These are phyloP conservation scores for Smutsia temminckii DNA, from an alignment of 2,797 vertebrate genomes.

Conservation along the genomic window DNA sequence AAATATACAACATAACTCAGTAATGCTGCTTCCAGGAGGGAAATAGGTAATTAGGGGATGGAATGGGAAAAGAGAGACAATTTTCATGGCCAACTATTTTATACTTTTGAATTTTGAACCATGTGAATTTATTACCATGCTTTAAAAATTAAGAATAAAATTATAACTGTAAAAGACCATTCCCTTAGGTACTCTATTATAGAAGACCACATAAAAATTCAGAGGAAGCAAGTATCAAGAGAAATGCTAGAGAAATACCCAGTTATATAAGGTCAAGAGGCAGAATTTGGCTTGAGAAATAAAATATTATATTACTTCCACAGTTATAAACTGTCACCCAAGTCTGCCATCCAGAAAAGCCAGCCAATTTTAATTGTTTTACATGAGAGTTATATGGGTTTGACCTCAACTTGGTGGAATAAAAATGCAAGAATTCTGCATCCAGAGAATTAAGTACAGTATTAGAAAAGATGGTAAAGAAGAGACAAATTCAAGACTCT, in stretches of 20 bases:
- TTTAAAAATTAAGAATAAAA: conserved; percentile 36
- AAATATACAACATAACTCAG: background rate
- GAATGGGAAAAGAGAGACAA: background rate
- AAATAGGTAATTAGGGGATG: background rate
- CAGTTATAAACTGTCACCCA: background rate
- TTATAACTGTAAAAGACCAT: background rate
- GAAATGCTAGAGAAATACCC: background rate
- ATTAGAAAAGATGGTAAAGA: background rate
- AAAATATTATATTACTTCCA: background rate
- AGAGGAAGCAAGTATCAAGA: background rate
- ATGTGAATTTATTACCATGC: background rate
- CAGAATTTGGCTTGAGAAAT: background rate
- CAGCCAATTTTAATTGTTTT: background rate
- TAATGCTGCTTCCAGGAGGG: background rate
- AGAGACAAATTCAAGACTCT: background rate
- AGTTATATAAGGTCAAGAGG: background rate
- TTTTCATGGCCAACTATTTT: background rate
- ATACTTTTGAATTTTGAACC: background rate
- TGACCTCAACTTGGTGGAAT: background rate
- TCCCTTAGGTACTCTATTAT: background rate
- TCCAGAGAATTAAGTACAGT: background rate
- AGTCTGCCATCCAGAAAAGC: background rate
- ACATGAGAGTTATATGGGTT: background rate
- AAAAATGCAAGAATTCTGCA: background rate
- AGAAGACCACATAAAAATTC: background rate